Conservation (phyloP, 2,797 vertebrate genomes). For the Sparus aurata region DNA sequence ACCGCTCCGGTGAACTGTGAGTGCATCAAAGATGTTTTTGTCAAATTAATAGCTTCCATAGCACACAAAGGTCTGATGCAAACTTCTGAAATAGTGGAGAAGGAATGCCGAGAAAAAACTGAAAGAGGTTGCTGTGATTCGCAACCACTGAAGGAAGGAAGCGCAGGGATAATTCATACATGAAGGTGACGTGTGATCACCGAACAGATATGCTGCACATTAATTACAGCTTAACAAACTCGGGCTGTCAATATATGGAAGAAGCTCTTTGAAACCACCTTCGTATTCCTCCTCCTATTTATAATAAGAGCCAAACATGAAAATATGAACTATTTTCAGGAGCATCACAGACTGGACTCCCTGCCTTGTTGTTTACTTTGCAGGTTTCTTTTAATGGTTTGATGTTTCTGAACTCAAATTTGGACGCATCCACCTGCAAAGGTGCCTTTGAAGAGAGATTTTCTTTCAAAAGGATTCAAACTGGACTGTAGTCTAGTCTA, state of each 20-base stretch:
- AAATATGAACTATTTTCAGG: slow-evolving; percentile 1
- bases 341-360: slow-evolving; percentile 3
- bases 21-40: slow-evolving; percentile 55
- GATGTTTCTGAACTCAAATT: slow-evolving; percentile 49
- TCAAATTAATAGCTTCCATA: slow-evolving; percentile 54
- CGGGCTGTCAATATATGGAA: neutral
- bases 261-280: slow-evolving; percentile 3
- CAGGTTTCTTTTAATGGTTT: slow-evolving; percentile 39
- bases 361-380: slow-evolving; percentile 20
- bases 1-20: slow-evolving; percentile 49
- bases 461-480: slow-evolving; percentile 44
- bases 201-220: slow-evolving; percentile 23
- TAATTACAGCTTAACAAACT: slow-evolving; percentile 28
- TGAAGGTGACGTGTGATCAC: slow-evolving; percentile 30
- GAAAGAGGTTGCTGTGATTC: slow-evolving; percentile 1
- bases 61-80: slow-evolving; percentile 65
- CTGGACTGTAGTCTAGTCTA: slow-evolving; percentile 28
- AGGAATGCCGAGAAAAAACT: neutral
- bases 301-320: slow-evolving; percentile 1
- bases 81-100: slow-evolving; percentile 60
- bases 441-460: slow-evolving; percentile 55
- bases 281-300: neutral
- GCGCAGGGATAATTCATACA: slow-evolving; percentile 1
- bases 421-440: slow-evolving; percentile 57
- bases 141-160: neutral